Conservation (phyloP, 2,797 vertebrate genomes). For the Oryzias sinensis region DNA sequence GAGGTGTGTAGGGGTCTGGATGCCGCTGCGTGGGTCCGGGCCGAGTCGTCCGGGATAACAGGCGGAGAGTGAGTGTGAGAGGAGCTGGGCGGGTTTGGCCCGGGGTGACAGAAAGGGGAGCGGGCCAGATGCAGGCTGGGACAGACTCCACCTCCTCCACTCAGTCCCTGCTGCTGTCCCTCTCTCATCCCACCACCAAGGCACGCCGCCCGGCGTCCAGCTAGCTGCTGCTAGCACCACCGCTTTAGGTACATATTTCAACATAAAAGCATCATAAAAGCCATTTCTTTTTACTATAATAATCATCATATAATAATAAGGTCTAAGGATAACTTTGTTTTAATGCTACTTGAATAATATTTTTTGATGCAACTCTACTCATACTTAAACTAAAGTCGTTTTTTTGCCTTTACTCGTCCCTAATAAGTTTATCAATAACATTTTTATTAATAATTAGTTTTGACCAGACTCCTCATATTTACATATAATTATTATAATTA, state of each 20-base stretch:
- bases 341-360: no score
- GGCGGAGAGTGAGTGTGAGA: constrained; percentile 74
- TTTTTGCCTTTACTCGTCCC: no score
- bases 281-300: no score
- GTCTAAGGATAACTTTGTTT: no score
- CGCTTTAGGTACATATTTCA: constrained; percentile 36
- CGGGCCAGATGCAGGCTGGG: constrained; percentile 77
- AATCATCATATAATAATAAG: no score
- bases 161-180: constrained; percentile 28
- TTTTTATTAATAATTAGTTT: no score
- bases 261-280: constrained; percentile 24
- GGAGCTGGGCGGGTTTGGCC: constrained; percentile 73
- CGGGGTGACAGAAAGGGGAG: constrained; percentile 78
- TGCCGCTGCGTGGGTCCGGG: constrained; percentile 65
- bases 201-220: constrained; percentile 17
- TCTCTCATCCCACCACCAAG: constrained; percentile 44
- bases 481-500: no score
- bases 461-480: no score
- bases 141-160: constrained; percentile 72
- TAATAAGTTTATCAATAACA: no score
- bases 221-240: fast-evolving
- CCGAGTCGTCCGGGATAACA: constrained; percentile 72
- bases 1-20: constrained; percentile 45
- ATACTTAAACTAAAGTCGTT: no score
- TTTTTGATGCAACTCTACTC: no score